phyloP scores from a whole-genome alignment of 2,797 vertebrate species.

The Naso thynnoides region DNA sequence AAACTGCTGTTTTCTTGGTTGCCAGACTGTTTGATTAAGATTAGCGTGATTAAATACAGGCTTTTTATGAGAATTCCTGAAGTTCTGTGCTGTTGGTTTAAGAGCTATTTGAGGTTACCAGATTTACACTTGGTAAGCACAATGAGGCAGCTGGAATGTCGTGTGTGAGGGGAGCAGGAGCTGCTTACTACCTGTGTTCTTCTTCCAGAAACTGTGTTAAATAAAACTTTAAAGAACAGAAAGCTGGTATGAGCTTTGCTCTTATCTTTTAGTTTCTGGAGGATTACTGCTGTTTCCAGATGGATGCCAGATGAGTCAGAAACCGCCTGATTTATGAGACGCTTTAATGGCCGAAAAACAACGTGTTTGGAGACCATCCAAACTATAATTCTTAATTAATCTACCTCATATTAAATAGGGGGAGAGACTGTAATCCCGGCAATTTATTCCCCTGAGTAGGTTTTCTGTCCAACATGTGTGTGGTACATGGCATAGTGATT shows the following conservation, averaged over 20 bases:
- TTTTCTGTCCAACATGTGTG: slow-evolving; percentile 48
- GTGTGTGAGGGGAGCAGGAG: slow-evolving; percentile 43
- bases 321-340: slow-evolving; percentile 55
- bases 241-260: slow-evolving; percentile 22
- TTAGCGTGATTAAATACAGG: slow-evolving; percentile 61
- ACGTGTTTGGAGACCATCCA: slow-evolving; percentile 67
- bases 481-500: slow-evolving; percentile 18
- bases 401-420: slow-evolving; percentile 52
- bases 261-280: slow-evolving; percentile 32
- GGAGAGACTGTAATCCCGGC: slow-evolving; percentile 54
- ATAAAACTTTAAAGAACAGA: slow-evolving; percentile 56
- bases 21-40: slow-evolving; percentile 64
- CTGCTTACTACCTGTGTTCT: slow-evolving; percentile 22
- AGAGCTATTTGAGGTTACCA: slow-evolving; percentile 75
- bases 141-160: slow-evolving; percentile 68
- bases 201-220: slow-evolving; percentile 43
- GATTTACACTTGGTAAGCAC: slow-evolving; percentile 70
- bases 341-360: slow-evolving; percentile 74
- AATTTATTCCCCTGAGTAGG: slow-evolving; percentile 54
- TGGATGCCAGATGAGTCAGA: slow-evolving; percentile 67
- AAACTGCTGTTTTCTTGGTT: slow-evolving; percentile 34
- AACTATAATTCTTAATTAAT: slow-evolving; percentile 75
- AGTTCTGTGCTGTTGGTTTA: slow-evolving; percentile 64
- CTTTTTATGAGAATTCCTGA: slow-evolving; percentile 74
- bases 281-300: slow-evolving; percentile 53